Base-by-base conservation (phyloP, 2,113 vertebrate species). In the Rhinichthys klamathensis region DNA sequence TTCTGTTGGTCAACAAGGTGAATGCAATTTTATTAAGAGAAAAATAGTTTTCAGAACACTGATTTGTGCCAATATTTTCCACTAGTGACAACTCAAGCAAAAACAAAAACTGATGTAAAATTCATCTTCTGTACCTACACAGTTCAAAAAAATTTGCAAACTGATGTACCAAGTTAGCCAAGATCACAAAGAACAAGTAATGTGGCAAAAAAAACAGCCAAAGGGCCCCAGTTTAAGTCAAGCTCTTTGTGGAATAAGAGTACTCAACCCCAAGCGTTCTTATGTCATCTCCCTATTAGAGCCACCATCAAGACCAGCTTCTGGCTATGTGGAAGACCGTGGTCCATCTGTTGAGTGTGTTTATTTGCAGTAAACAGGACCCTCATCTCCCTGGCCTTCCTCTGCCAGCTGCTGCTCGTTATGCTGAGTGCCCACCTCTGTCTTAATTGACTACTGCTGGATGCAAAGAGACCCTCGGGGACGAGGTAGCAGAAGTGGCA, bases 341-440 rank as follows among this genome's bases (percentile, higher is more conserved):
- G 83, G 82, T 69, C 84, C 86, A 89, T 89, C 81, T 89, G 89
- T 86, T 88, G 84, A 86, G 79, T 75, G 69, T 85, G 89, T 88
- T 89, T 82, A 83, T 65, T 79, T 80, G 85, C 78, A 84, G 73
- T 85, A 89, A 89, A 87, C 88, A 85, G 83, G 77, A 58, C n/a
- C 41, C 58, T 73, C 63, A 56, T 70, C 65, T 78, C 79, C 73
- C 67, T 38, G 77, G 78, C 54, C 38, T 81, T 81, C 18, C 83
- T 70, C 25, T 82, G 73, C 85, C 87, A 88, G 87, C 89, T 91
- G 91, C 88, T 84, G 90, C 88, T 90, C 83, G 87, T 88, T 89
- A 92, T 92, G 93, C 91, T 93, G 87, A 84, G 82, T 89, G 90
- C 90, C 90, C 89, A 90, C 63, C 35, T 92, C 88, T 87, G 88